Evolutionary conservation across 2,888 invertebrate genomes (phyloP), one percentile per base, ranked within the genome.

Genomic region (Idaea aversata): DNA sequence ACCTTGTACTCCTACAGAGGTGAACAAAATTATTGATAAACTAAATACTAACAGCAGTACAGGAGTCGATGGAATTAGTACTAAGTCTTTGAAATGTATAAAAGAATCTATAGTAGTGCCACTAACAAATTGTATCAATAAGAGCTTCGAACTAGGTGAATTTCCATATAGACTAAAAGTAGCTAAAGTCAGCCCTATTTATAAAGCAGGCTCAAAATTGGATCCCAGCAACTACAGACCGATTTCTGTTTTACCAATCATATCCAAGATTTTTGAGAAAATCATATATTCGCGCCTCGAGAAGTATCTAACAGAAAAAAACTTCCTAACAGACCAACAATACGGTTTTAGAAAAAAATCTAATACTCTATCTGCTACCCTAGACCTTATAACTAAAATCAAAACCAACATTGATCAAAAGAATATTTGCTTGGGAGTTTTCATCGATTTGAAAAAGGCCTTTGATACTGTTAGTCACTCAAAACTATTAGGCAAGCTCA

Each of bases 301-400:
- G 0, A 16, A 60, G 2, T 59, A 67, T 10, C 15, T 69, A 47
- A 59, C 10, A 34, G 16, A 25, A 0, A 63, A 10, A 57, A 60
- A 65, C 35, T 66, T 61, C 36, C 15, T 70, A 13, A 60, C 36
- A 25, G 15, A 63, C 5, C 15, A 60, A 10, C 70, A 71, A 58
- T 71, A 68, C 34, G 71, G 67, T 3, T 69, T 69, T 59, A 58
- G 68, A 16, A 60, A 62, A 7, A 67, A 67, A 61, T 65, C 66
- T 4, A 69, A 66, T 34, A 69, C 69, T 5, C 57, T 69, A 1
- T 65, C 68, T 2, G 71, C 71, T 4, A 62, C 68, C 5, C 6
- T 36, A 36, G 36, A 36, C 36, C 36, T 36, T n/a, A n/a, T n/a
- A n/a, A n/a, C n/a, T n/a, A n/a, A n/a, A n/a, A n/a, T n/a, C n/a